These are phyloP conservation scores for Bufotes viridis DNA, from an alignment of 2,797 vertebrate genomes.

Conservation along the genomic window DNA sequence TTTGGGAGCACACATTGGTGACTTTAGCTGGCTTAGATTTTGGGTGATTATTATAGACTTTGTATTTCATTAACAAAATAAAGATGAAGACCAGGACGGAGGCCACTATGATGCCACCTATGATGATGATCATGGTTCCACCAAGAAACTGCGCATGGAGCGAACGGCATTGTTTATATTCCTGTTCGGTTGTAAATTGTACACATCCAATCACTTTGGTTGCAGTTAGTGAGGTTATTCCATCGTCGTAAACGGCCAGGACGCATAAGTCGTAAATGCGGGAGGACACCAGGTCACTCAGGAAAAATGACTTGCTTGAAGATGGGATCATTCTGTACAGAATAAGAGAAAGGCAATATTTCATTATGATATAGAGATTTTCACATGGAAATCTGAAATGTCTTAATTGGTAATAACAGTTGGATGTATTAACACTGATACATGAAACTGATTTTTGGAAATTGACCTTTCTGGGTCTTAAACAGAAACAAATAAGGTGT, in stretches of 20 bases:
- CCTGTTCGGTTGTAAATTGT: slow-evolving; percentile 79
- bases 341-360: slow-evolving; percentile 38
- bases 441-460: not conserved
- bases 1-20: slow-evolving; percentile 85
- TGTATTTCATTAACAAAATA: slow-evolving; percentile 90
- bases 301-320: slow-evolving; percentile 83
- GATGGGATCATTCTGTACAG: slow-evolving; percentile 86
- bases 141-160: slow-evolving; percentile 86
- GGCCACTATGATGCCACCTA: slow-evolving; percentile 90
- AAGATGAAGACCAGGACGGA: slow-evolving; percentile 91
- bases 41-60: slow-evolving; percentile 83
- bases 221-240: slow-evolving; percentile 79
- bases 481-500: not conserved
- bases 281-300: slow-evolving; percentile 83
- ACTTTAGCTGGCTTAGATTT: slow-evolving; percentile 78
- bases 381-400: not conserved
- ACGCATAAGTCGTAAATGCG: slow-evolving; percentile 87
- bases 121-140: slow-evolving; percentile 91
- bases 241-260: slow-evolving; percentile 84
- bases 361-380: slow-evolving; percentile 8
- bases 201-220: slow-evolving; percentile 84
- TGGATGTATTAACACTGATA: not conserved
- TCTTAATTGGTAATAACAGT: not conserved
- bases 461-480: not conserved
- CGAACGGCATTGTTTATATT: slow-evolving; percentile 82